Conservation (phyloP, 2,113 vertebrate species). For the Melanerpes aurifrons region DNA sequence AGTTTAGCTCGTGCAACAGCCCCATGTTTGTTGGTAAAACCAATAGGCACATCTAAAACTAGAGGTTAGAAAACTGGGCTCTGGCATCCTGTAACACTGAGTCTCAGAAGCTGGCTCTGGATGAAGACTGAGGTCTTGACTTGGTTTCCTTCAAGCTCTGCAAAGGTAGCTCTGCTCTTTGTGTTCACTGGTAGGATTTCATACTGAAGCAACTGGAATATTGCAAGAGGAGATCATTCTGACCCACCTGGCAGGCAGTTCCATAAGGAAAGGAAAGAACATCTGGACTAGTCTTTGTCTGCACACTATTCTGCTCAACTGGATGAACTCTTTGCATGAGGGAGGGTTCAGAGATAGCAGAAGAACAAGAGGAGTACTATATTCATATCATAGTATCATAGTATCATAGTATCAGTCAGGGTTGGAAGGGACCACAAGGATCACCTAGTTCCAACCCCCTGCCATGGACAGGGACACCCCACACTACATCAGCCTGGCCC, state of each 20-base stretch:
- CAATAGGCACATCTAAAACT: background rate
- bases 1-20: background rate
- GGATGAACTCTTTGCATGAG: background rate
- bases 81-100: background rate
- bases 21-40: background rate
- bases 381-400: background rate
- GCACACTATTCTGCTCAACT: background rate
- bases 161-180: background rate
- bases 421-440: too few relatives aligned
- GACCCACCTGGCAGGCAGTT: background rate
- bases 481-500: too few relatives aligned
- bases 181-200: background rate
- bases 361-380: background rate
- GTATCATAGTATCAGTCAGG: background rate
- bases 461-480: too few relatives aligned
- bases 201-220: background rate
- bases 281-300: background rate
- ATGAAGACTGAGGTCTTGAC: rapidly evolving
- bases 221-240: background rate
- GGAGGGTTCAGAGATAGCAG: background rate
- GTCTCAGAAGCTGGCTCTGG: background rate
- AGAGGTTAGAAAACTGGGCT: background rate
- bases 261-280: background rate
- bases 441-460: too few relatives aligned
- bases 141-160: background rate